Conservation (phyloP, 2,888 invertebrate genomes). For the Priocnemis perturbator region DNA sequence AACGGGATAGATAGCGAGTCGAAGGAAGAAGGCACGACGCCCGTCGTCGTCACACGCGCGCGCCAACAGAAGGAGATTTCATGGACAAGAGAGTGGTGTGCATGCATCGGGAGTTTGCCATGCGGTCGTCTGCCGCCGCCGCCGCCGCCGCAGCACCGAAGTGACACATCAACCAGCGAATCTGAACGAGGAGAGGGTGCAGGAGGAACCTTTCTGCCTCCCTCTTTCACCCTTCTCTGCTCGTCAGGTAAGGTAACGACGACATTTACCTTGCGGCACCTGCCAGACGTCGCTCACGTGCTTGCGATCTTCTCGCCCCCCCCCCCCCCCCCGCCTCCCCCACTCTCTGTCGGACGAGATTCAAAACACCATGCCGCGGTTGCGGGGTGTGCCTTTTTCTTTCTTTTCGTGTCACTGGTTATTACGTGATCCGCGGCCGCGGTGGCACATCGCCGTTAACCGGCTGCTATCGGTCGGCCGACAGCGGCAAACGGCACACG, state of each 20-base stretch:
- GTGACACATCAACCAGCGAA: conserved; percentile 19
- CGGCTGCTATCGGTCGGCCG: neutral
- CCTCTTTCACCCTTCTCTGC: conserved; percentile 6
- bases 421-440: neutral
- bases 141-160: conserved; percentile 26
- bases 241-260: conserved; percentile 14
- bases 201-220: conserved; percentile 11
- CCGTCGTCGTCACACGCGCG: too few relatives aligned
- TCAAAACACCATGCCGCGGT: neutral
- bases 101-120: conserved; percentile 15
- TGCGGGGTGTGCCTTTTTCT: neutral
- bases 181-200: neutral
- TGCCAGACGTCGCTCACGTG: conserved; percentile 39
- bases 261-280: conserved; percentile 39
- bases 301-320: conserved; percentile 15
- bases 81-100: conserved; percentile 14
- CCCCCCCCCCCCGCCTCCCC: too few relatives aligned
- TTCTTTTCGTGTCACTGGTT: neutral
- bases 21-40: conserved; percentile 3
- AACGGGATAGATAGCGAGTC: conserved; percentile 20
- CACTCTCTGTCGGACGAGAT: neutral
- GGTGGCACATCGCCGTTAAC: conserved; percentile 2
- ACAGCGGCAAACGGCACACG: conserved; percentile 4
- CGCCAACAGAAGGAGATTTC: conserved; percentile 9
- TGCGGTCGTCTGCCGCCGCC: conserved; percentile 16